Percentiles rank a stretch among this genome's conserved stretches.
Conservation (phyloP, 2,113 vertebrate genomes). For the Candoia aspera region DNA sequence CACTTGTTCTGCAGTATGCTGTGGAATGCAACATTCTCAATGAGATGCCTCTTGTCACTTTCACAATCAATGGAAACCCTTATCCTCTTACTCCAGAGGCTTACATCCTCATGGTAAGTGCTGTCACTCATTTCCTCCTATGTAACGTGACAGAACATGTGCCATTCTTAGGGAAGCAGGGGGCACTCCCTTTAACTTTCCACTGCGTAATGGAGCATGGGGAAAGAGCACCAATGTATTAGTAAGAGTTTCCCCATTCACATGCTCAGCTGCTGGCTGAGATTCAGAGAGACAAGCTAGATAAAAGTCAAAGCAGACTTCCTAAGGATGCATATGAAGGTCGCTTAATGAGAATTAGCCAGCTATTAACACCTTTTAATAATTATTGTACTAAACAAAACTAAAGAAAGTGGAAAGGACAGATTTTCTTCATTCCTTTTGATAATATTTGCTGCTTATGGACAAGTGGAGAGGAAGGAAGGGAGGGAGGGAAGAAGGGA, state of each 20-base stretch:
- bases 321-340: neutral
- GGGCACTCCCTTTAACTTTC: neutral
- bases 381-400: neutral
- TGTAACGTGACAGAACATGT: neutral
- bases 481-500: neutral
- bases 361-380: neutral
- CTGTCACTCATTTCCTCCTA: slow-evolving; percentile 18
- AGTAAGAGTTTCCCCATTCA: neutral
- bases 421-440: neutral
- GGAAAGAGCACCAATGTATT: fast-evolving
- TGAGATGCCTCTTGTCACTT: slow-evolving; percentile 69
- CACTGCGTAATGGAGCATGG: neutral
- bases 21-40: slow-evolving; percentile 69
- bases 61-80: slow-evolving; percentile 73
- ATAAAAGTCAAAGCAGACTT: no score
- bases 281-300: neutral
- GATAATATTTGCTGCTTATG: neutral
- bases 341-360: neutral
- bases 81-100: slow-evolving; percentile 65
- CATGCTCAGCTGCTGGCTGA: neutral
- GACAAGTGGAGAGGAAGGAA: neutral
- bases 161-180: neutral
- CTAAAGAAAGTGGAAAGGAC: neutral
- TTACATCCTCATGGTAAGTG: slow-evolving; percentile 61
- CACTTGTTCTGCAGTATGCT: slow-evolving; percentile 30